Conservation (phyloP, 2,888 invertebrate species). For the Cinara cedri region DNA sequence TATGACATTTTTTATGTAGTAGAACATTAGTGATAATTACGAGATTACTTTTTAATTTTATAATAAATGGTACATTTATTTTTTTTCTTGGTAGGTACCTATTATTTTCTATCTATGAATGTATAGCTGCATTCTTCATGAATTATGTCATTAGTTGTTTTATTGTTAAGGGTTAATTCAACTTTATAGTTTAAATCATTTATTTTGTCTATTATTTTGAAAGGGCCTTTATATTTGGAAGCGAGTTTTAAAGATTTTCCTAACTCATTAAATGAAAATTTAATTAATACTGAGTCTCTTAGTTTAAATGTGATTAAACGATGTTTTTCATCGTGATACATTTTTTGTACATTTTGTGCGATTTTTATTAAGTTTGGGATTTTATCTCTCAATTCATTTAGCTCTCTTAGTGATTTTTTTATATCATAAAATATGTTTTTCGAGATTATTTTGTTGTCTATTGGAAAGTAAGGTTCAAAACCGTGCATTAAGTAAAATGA, state of each 20-base stretch:
- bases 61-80: too few species aligned
- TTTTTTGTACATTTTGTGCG: neutral
- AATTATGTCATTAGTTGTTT: neutral
- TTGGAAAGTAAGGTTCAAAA: too few species aligned
- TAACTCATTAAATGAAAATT: neutral
- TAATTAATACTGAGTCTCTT: neutral
- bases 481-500: too few species aligned
- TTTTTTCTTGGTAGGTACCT: too few species aligned
- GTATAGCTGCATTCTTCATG: neutral
- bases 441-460: too few species aligned
- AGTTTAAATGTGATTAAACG: neutral
- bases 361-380: too few species aligned
- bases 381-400: too few species aligned
- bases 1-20: too few species aligned
- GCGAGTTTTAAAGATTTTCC: neutral
- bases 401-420: too few species aligned
- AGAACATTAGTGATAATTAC: too few species aligned
- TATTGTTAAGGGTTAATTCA: neutral
- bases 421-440: too few species aligned
- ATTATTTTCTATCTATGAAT: neutral
- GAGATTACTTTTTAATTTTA: too few species aligned
- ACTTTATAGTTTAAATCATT: neutral
- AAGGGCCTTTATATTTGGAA: neutral
- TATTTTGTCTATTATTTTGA: neutral
- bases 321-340: neutral